Conservation (phyloP, 35 echinoderm and acorn worm species). For the Heliocidaris erythrogramma region DNA sequence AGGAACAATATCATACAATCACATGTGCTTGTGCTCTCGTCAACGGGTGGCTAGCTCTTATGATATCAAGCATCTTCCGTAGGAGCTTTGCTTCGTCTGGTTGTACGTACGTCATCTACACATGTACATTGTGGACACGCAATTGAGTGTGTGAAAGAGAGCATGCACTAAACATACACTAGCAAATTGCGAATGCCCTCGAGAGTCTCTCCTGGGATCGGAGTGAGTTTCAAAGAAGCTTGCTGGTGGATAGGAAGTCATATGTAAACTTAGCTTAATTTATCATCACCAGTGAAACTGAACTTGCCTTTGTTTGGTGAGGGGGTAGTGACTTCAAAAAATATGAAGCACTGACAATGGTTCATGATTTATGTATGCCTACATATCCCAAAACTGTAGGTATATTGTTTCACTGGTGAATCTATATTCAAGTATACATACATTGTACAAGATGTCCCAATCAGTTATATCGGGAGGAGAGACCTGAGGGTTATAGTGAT, state of each 20-base stretch:
- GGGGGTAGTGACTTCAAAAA: neutral
- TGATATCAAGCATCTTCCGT: conserved; percentile 16
- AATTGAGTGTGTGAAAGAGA: neutral
- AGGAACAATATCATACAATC: neutral
- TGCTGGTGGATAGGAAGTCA: neutral
- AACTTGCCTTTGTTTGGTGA: neutral
- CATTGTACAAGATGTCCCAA: too few relatives aligned
- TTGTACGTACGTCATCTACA: neutral
- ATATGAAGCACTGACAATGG: neutral
- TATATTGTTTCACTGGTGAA: too few relatives aligned
- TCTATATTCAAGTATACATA: too few relatives aligned
- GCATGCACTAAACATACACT: conserved; percentile 16
- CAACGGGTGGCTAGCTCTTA: neutral
- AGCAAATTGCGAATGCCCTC: neutral
- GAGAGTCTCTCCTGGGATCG: neutral
- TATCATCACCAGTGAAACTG: neutral
- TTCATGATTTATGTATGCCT: neutral
- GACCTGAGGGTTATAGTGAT: too few relatives aligned
- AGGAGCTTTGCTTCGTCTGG: neutral
- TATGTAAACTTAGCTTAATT: neutral
- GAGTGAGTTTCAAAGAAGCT: neutral
- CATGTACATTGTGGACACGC: neutral
- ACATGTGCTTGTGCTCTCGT: conserved; percentile 4
- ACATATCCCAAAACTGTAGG: neutral
- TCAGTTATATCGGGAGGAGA: too few relatives aligned